phyloP scores from a whole-genome alignment of 2,888 invertebrate genomes.

The Heteropelma amictum region DNA sequence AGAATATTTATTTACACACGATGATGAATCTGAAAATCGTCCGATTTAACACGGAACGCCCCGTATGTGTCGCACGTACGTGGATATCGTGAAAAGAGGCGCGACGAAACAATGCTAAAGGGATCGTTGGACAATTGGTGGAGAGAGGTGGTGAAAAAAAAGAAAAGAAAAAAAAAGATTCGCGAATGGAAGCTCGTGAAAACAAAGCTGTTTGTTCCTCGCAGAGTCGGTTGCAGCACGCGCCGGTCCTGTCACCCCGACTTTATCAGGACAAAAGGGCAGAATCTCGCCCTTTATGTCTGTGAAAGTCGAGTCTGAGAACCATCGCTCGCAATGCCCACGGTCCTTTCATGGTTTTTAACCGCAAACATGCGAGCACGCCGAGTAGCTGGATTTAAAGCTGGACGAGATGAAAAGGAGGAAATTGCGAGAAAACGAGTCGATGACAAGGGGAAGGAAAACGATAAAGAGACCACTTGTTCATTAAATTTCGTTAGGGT shows the following conservation, averaged over 20 bases:
- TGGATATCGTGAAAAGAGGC: conserved; percentile 28
- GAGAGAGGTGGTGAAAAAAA: conserved; percentile 40
- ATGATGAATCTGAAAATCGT: no score
- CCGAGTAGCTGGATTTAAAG: no score
- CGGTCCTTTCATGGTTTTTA: conserved; percentile 2
- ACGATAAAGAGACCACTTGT: no score
- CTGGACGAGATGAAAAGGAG: not conserved
- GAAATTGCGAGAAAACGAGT: not conserved
- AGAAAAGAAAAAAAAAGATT: no score
- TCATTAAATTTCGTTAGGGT: no score
- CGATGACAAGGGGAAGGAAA: not conserved
- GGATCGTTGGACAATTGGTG: conserved; percentile 47
- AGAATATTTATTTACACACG: no score
- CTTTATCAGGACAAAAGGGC: conserved; percentile 28
- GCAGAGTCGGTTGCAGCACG: conserved; percentile 40
- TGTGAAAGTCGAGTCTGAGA: not conserved
- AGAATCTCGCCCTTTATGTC: not conserved
- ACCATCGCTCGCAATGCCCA: not conserved
- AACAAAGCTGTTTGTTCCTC: conserved; percentile 54
- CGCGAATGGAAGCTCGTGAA: conserved; percentile 35
- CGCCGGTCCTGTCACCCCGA: conserved; percentile 34
- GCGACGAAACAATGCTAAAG: conserved; percentile 46
- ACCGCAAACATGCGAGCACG: conserved; percentile 5
- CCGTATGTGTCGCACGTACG: no score
- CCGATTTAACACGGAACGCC: no score